phyloP scores from a whole-genome alignment of 2,888 invertebrate species.

The Sinopyrophorus schimmeli region DNA sequence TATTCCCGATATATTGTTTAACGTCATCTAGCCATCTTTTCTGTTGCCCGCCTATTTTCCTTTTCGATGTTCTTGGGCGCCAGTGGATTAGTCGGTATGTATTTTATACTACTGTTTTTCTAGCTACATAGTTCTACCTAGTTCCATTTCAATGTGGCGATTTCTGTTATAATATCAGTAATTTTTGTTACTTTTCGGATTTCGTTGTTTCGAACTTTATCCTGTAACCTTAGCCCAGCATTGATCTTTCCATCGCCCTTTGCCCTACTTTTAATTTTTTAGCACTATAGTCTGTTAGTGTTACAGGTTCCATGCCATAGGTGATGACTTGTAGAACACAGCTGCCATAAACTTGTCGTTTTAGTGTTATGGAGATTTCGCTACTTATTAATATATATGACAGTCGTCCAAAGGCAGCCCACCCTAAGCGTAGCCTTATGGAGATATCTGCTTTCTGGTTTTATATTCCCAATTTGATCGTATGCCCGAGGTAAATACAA shows the following conservation, averaged over 20 bases:
- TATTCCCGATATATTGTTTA: too few relatives aligned
- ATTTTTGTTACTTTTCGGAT: background rate
- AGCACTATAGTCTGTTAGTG: constrained; percentile 1
- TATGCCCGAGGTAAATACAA: too few relatives aligned
- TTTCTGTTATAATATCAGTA: background rate
- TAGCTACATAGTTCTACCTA: background rate
- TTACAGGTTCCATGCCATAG: background rate
- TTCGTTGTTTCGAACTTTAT: background rate
- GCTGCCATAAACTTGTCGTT: background rate
- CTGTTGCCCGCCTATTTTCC: too few relatives aligned
- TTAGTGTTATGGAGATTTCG: too few relatives aligned
- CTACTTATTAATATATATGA: too few relatives aligned
- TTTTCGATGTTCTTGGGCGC: background rate
- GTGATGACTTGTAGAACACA: background rate
- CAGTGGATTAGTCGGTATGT: background rate
- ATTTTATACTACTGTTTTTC: background rate
- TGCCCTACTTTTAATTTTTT: background rate
- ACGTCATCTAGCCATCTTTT: too few relatives aligned
- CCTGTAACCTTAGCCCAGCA: background rate
- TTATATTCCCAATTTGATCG: too few relatives aligned
- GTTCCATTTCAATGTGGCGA: background rate
- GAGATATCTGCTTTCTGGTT: too few relatives aligned
- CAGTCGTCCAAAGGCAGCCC: too few relatives aligned
- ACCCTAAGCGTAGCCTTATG: too few relatives aligned
- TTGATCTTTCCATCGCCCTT: constrained; percentile 1